Base-by-base conservation (phyloP, 2,888 invertebrate species). In the Eristalis intricaria region DNA sequence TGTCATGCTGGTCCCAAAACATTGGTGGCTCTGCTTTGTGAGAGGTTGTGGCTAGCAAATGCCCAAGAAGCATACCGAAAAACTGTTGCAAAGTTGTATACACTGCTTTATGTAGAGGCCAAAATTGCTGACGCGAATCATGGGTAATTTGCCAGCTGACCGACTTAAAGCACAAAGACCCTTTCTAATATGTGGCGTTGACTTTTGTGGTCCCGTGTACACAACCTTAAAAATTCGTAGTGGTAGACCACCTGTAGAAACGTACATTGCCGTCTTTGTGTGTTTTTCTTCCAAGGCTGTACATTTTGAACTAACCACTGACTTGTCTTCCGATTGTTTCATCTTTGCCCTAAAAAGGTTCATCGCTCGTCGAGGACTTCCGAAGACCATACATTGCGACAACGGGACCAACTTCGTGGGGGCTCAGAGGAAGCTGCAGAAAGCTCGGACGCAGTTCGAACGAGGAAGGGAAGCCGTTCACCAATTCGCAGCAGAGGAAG, bases 121-220 rank as follows among this genome's bases (percentile, higher is more conserved):
- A 5, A 79, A 83, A 50, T 29, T 83, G 40, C 63, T 75, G 65
- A 38, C 10, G 3, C 73, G 84, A 71, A 73, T 84, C 13, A 76
- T 84, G 79, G n/a, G 80, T 50, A 85, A 79, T 65, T 38, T 84
- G 11, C 78, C 73, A 43, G 26, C 43, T 4, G 43, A 66, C 10
- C 26, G 50, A 23, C 23, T 66, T 26, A 26, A 19, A 66, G 26
- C 26, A 66, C 50, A 26, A 50, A 32, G 63, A 23, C 65, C 76
- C 26, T 26, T 26, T 26, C 11, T 84, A 70, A 74, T 82, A 22
- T 43, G 40, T 29, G 69, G 73, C 13, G 26, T 83, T 88, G 8
- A 77, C 88, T 19, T 89, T 89, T 73, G 65, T 89, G 69, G 68
- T 85, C 19, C 76, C 86, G 15, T 75, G 5, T 66, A 29, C 23